Evolutionary conservation across 2,797 vertebrate species (phyloP).

Genomic region (Galagoides demidoff): DNA sequence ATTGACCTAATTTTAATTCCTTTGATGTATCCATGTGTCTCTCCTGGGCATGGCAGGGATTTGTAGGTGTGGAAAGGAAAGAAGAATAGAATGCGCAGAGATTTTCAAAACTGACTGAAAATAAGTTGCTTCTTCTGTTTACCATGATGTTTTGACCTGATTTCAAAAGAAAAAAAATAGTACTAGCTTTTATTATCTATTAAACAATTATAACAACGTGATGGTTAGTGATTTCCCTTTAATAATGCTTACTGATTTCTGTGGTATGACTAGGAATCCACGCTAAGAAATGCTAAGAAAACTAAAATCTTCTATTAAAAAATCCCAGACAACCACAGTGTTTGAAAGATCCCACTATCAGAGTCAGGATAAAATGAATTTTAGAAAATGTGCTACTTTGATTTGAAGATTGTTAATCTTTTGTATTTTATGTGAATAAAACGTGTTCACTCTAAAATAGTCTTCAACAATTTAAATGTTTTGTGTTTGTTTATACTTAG

Average conservation of each 20-base stretch:
- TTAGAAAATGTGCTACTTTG: constrained; percentile 2
- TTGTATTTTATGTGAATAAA: constrained; percentile 26
- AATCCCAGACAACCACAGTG: not conserved
- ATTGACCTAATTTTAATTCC: not conserved
- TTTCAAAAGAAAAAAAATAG: constrained; percentile 14
- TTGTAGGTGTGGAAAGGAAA: not conserved
- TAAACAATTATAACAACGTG: not conserved
- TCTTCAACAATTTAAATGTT: not conserved
- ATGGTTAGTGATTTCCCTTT: not conserved
- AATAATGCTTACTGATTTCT: constrained; percentile 35
- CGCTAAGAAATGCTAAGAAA: constrained; percentile 7
- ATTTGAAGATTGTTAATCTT: constrained; percentile 13
- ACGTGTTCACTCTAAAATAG: not conserved
- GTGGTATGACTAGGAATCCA: not conserved
- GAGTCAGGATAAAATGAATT: constrained; percentile 4
- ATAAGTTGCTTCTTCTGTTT: not conserved
- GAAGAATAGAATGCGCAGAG: not conserved
- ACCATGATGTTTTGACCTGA: not conserved
- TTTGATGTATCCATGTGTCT: not conserved
- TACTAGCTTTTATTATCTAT: not conserved
- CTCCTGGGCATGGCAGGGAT: not conserved
- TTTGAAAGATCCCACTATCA: not conserved
- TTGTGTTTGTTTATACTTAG: not conserved
- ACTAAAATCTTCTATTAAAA: not conserved
- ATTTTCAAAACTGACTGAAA: not conserved